Percentiles rank a stretch among this genome's conserved stretches.
Evolutionary conservation across 1,140 invertebrate species (phyloP).

Genomic region (Danaus plexippus): DNA sequence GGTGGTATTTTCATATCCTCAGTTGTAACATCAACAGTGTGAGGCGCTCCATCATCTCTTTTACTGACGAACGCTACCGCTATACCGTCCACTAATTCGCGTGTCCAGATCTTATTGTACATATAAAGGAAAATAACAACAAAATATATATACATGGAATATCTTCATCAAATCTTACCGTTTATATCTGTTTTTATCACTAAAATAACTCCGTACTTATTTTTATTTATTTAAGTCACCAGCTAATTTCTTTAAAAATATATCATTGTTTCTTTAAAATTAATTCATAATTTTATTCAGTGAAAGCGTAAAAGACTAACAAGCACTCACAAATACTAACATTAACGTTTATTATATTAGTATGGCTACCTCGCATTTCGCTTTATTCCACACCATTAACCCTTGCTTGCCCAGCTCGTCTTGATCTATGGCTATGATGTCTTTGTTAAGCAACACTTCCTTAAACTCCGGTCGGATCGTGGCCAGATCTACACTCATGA

Average conservation of each 20-base stretch:
- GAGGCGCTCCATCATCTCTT: slow-evolving; percentile 75
- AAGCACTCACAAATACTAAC: no score
- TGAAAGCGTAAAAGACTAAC: no score
- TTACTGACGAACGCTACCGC: slow-evolving; percentile 74
- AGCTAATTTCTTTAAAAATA: no score
- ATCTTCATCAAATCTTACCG: slow-evolving; percentile 1
- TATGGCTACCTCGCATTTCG: slow-evolving; percentile 30
- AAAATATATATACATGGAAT: neutral
- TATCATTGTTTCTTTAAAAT: no score
- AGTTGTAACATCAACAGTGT: slow-evolving; percentile 68
- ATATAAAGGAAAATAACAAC: slow-evolving; percentile 1
- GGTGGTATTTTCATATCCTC: slow-evolving; percentile 68
- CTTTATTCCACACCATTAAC: slow-evolving; percentile 37
- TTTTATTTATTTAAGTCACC: no score
- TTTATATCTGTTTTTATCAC: no score
- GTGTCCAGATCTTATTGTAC: slow-evolving; percentile 35
- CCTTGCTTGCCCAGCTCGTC: slow-evolving; percentile 80
- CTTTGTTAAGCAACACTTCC: slow-evolving; percentile 83
- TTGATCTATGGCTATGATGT: slow-evolving; percentile 87
- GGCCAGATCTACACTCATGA: slow-evolving; percentile 90
- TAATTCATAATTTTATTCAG: no score
- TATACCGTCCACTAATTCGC: slow-evolving; percentile 57
- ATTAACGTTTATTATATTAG: neutral
- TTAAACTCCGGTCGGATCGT: slow-evolving; percentile 81
- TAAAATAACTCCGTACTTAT: no score